Percentiles rank a stretch among this genome's conserved stretches.
phyloP scores from a whole-genome alignment of 2,797 vertebrate genomes.

The Podarcis siculus region DNA sequence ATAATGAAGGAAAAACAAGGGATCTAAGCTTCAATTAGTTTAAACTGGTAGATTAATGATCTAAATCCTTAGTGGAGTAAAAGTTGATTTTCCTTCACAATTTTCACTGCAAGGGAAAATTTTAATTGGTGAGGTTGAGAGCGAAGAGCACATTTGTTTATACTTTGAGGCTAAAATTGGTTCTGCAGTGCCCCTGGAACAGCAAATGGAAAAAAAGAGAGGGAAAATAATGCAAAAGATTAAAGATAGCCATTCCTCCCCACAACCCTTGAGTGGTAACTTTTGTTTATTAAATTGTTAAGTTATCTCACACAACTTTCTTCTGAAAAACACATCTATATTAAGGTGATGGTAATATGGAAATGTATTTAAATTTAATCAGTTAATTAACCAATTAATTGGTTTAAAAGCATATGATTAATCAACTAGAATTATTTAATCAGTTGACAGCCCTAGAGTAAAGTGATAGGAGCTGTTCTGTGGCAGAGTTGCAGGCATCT shows the following conservation, averaged over 20 bases:
- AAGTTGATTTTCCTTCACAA: background rate
- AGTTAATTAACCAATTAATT: conserved; percentile 46
- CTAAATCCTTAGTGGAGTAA: conserved; percentile 1
- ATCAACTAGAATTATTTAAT: conserved; percentile 46
- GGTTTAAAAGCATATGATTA: conserved; percentile 43
- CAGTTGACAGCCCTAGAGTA: conserved; percentile 39
- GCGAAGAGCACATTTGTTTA: background rate
- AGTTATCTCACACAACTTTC: conserved; percentile 22
- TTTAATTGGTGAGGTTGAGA: background rate
- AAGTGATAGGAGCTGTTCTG: conserved; percentile 24
- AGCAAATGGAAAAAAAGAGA: background rate
- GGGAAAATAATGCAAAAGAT: background rate
- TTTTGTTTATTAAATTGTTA: conserved; percentile 19
- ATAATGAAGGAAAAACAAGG: background rate
- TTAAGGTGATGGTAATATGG: conserved; percentile 33
- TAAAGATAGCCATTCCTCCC: background rate
- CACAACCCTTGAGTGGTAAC: background rate
- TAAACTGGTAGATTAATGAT: background rate
- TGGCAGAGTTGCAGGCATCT: background rate
- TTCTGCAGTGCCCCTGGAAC: background rate
- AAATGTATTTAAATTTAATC: conserved; percentile 46
- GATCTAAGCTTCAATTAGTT: background rate
- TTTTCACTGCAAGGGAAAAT: background rate
- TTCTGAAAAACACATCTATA: conserved; percentile 23
- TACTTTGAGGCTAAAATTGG: background rate